Percentiles rank a stretch among this genome's conserved stretches.
Conservation (phyloP, 2,113 vertebrate genomes). For the Urocynchramus pylzowi region DNA sequence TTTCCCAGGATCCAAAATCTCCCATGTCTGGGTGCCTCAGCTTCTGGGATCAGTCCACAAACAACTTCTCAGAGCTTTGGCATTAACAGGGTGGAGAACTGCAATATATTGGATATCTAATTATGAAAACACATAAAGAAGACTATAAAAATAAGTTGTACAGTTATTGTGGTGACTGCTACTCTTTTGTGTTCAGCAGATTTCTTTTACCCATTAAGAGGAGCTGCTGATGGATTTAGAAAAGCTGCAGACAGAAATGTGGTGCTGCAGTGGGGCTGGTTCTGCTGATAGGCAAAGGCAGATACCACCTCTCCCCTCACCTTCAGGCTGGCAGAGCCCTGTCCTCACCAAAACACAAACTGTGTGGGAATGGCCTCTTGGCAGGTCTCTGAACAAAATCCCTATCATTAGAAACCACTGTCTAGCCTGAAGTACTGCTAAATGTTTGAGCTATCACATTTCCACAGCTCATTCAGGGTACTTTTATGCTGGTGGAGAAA, state of each 20-base stretch:
- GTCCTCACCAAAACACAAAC: not conserved
- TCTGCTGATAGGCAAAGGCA: not conserved
- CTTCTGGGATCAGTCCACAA: not conserved
- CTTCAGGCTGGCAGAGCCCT: not conserved
- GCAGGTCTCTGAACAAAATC: not conserved
- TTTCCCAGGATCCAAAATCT: not conserved
- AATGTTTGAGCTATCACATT: not conserved
- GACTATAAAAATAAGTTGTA: not conserved
- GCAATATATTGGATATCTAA: not conserved
- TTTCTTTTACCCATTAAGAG: not conserved
- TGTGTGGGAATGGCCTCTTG: not conserved
- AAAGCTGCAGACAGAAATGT: not conserved
- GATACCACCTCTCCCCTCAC: not conserved
- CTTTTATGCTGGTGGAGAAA: conserved; percentile 37
- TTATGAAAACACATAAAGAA: not conserved
- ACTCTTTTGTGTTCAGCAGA: not conserved
- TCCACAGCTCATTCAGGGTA: not conserved
- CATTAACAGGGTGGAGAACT: not conserved
- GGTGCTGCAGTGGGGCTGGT: not conserved
- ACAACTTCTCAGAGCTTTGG: not conserved
- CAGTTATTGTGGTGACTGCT: not conserved
- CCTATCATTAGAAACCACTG: conserved; percentile 30
- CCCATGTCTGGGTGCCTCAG: not conserved
- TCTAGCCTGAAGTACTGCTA: not conserved
- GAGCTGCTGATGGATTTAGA: not conserved